Evolutionary conservation across 2,888 invertebrate species (phyloP).

Genomic region (Lampropteryx suffumata): DNA sequence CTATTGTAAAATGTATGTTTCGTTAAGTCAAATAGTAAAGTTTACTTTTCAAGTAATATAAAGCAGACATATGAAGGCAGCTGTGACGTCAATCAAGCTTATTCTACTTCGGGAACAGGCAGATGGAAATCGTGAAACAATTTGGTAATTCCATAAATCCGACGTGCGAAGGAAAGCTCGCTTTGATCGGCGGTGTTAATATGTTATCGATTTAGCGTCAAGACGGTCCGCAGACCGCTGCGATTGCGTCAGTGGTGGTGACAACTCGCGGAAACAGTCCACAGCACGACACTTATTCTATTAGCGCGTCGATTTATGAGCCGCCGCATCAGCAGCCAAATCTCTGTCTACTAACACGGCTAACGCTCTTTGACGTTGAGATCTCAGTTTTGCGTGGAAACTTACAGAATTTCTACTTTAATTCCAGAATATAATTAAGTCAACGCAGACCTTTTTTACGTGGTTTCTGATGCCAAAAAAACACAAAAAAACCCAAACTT

Average conservation of each 20-base stretch:
- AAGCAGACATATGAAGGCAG: constrained; percentile 17
- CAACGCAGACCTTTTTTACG: constrained; percentile 43
- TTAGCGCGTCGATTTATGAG: constrained; percentile 61
- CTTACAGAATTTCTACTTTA: constrained; percentile 27
- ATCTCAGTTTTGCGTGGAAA: constrained; percentile 29
- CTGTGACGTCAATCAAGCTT: constrained; percentile 30
- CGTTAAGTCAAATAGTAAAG: no score
- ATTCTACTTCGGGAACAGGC: constrained; percentile 19
- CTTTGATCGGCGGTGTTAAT: constrained; percentile 77
- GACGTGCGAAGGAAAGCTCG: constrained; percentile 55
- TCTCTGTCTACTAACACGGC: constrained; percentile 50
- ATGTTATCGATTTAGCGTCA: constrained; percentile 71
- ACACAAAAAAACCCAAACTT: constrained; percentile 57
- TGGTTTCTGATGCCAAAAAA: constrained; percentile 60
- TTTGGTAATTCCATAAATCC: constrained; percentile 55
- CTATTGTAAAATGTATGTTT: no score
- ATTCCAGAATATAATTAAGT: constrained; percentile 42
- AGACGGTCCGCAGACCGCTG: constrained; percentile 63
- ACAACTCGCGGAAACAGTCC: constrained; percentile 63
- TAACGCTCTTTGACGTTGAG: constrained; percentile 51
- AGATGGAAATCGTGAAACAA: constrained; percentile 38
- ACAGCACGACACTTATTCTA: constrained; percentile 61
- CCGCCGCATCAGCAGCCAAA: constrained; percentile 50
- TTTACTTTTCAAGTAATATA: constrained; percentile 12
- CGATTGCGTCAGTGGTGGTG: constrained; percentile 63